phyloP scores from a whole-genome alignment of 2,888 invertebrate species.

The Plusia festucae region DNA sequence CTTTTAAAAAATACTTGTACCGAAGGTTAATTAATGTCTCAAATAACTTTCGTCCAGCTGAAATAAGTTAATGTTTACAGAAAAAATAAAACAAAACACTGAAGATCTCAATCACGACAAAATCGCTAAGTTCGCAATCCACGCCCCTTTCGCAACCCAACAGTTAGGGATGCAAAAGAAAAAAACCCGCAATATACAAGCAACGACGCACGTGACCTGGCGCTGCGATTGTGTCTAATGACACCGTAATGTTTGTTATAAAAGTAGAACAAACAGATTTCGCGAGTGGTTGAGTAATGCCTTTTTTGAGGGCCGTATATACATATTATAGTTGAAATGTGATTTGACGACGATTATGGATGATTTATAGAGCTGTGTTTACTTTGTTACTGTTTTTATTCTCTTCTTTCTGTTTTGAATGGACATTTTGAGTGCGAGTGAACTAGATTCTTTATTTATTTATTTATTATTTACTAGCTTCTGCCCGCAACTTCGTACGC shows the following conservation, averaged over 20 bases:
- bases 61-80: no score
- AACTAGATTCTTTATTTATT: no score
- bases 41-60: no score
- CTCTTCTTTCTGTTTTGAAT: not conserved
- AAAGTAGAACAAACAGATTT: slow-evolving; percentile 40
- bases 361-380: not conserved
- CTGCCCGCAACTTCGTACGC: no score
- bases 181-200: slow-evolving; percentile 74
- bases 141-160: slow-evolving; percentile 53
- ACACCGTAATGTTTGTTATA: slow-evolving; percentile 73
- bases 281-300: slow-evolving; percentile 48
- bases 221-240: slow-evolving; percentile 71
- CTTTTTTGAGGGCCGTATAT: slow-evolving; percentile 24
- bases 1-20: no score
- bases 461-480: no score
- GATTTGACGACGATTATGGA: not conserved
- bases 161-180: slow-evolving; percentile 70
- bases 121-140: slow-evolving; percentile 4
- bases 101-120: not conserved
- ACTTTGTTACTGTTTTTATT: not conserved
- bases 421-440: not conserved
- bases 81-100: not conserved
- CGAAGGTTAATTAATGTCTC: no score
- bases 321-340: slow-evolving; percentile 1
- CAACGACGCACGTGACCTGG: slow-evolving; percentile 73